A percentile compares a stretch with the other conserved stretches of the same genome.
Evolutionary conservation across 2,113 vertebrate species (phyloP).

Genomic region (Proterorhinus semilunaris): DNA sequence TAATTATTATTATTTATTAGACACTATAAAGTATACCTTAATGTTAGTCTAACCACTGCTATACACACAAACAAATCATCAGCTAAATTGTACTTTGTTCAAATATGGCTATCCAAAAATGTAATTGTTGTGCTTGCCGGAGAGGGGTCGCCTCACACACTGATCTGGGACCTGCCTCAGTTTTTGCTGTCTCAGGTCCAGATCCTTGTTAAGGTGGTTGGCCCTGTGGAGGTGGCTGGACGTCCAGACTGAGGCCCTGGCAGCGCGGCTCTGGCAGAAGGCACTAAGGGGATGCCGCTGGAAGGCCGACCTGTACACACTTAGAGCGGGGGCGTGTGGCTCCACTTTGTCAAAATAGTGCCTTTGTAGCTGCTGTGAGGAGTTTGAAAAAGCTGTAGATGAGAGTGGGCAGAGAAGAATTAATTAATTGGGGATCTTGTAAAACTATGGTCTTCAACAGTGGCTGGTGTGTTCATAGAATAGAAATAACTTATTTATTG

Average conservation of each 20-base stretch:
- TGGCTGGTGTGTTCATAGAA: too few relatives aligned
- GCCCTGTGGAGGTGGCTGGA: slow-evolving; percentile 57
- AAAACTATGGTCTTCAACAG: too few relatives aligned
- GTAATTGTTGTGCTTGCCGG: slow-evolving; percentile 9
- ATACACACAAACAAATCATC: background rate
- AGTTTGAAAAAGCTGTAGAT: slow-evolving; percentile 76
- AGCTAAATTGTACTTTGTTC: too few relatives aligned
- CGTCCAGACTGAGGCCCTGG: slow-evolving; percentile 45
- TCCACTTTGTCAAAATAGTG: slow-evolving; percentile 39
- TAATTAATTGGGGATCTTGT: slow-evolving; percentile 20
- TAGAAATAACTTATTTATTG: too few relatives aligned
- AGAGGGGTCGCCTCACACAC: slow-evolving; percentile 23
- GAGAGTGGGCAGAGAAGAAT: slow-evolving; percentile 24
- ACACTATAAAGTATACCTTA: too few relatives aligned
- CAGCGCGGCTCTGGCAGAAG: slow-evolving; percentile 49
- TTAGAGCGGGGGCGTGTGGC: slow-evolving; percentile 34
- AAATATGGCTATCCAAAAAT: too few relatives aligned
- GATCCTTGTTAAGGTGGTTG: slow-evolving; percentile 57
- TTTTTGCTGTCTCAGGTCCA: slow-evolving; percentile 45
- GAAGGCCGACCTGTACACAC: slow-evolving; percentile 61
- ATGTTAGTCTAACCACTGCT: too few relatives aligned
- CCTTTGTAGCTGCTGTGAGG: slow-evolving; percentile 62
- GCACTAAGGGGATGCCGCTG: slow-evolving; percentile 50
- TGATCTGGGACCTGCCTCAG: slow-evolving; percentile 56
- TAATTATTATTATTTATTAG: too few relatives aligned